Evolutionary conservation across 2,113 vertebrate genomes (phyloP).

Genomic region (Tonatia bakeri): DNA sequence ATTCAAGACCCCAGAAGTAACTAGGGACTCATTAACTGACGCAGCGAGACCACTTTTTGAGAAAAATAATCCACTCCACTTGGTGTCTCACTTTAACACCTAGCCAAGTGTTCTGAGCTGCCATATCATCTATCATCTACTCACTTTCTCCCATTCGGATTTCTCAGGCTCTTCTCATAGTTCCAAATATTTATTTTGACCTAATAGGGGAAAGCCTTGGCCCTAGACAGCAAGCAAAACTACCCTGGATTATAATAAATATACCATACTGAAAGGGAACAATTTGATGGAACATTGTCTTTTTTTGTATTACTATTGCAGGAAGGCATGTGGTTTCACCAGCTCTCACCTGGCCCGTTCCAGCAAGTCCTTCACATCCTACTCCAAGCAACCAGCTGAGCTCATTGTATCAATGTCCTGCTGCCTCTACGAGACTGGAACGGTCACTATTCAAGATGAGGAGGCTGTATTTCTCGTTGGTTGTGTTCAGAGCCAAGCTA

Average conservation of each 20-base stretch:
- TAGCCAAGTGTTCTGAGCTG: neutral
- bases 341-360: neutral
- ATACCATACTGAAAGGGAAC: neutral
- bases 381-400: slow-evolving; percentile 75
- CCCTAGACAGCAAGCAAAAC: neutral
- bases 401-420: slow-evolving; percentile 55
- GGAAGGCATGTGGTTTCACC: neutral
- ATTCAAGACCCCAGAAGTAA: neutral
- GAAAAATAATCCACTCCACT: neutral
- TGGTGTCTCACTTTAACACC: neutral
- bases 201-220: neutral
- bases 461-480: slow-evolving; percentile 54
- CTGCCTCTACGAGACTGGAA: slow-evolving; percentile 19
- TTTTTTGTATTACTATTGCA: slow-evolving; percentile 55
- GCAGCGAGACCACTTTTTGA: neutral
- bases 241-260: slow-evolving; percentile 2
- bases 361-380: slow-evolving; percentile 26
- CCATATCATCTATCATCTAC: neutral
- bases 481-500: slow-evolving; percentile 33
- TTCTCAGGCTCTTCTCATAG: neutral
- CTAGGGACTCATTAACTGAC: neutral
- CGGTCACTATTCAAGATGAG: neutral
- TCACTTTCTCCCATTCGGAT: neutral
- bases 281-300: slow-evolving; percentile 40
- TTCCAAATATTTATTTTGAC: slow-evolving; percentile 23